Conservation (phyloP, 1,140 invertebrate species). For the Saccostrea glomerata region DNA sequence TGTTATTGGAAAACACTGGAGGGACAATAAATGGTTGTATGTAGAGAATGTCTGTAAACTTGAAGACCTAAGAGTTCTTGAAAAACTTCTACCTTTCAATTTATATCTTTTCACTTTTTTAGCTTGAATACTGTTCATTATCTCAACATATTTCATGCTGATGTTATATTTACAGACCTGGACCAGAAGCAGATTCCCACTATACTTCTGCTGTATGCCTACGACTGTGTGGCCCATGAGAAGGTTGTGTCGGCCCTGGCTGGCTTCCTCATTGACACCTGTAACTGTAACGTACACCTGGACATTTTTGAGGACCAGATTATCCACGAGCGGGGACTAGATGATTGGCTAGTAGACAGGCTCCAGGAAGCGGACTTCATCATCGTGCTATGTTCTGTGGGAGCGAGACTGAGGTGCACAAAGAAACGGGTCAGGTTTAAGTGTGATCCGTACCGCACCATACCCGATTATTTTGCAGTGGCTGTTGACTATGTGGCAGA, state of each 20-base stretch:
- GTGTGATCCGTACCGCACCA: slow-evolving; percentile 57
- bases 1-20: too few relatives aligned
- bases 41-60: too few relatives aligned
- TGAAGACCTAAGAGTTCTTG: too few relatives aligned
- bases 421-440: slow-evolving; percentile 72
- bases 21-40: too few relatives aligned
- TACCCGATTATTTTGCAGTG: slow-evolving; percentile 76
- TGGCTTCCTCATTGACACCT: slow-evolving; percentile 73
- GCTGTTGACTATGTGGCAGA: slow-evolving; percentile 76
- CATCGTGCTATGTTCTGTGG: slow-evolving; percentile 73
- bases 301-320: slow-evolving; percentile 73
- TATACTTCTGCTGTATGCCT: slow-evolving; percentile 72
- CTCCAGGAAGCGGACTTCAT: slow-evolving; percentile 75
- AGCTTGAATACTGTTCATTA: background rate
- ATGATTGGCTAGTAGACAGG: slow-evolving; percentile 73
- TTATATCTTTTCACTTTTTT: too few relatives aligned
- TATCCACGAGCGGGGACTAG: slow-evolving; percentile 69
- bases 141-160: background rate
- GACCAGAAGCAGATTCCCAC: slow-evolving; percentile 71
- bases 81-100: too few relatives aligned
- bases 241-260: slow-evolving; percentile 72
- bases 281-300: slow-evolving; percentile 71
- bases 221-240: slow-evolving; percentile 73
- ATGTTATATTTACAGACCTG: slow-evolving; percentile 67
- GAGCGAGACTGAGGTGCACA: slow-evolving; percentile 73